phyloP scores from a whole-genome alignment of 2,113 vertebrate genomes.

The Aythya baeri region DNA sequence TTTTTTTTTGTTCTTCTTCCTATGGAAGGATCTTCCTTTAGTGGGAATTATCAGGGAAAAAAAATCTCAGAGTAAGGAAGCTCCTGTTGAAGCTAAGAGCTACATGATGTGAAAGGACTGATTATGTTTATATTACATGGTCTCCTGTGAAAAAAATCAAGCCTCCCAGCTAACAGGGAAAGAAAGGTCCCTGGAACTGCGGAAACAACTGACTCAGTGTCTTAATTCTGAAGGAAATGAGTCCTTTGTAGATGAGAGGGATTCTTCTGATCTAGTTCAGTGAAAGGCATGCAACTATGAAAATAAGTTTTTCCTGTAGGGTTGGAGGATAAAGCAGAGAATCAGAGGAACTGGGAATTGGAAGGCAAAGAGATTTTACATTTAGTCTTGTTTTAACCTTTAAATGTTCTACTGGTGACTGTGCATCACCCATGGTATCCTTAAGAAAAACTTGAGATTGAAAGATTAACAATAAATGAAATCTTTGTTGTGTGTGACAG shows the following conservation, averaged over 20 bases:
- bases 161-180: slow-evolving; percentile 19
- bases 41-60: background rate
- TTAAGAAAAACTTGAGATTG: background rate
- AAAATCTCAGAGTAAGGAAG: slow-evolving; percentile 2
- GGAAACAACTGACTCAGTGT: slow-evolving; percentile 55
- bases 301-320: slow-evolving; percentile 40
- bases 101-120: slow-evolving; percentile 40
- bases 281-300: slow-evolving; percentile 31
- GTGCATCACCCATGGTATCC: background rate
- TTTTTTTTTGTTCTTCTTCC: background rate
- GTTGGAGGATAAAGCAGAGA: background rate
- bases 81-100: background rate
- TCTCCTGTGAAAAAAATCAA: slow-evolving; percentile 26
- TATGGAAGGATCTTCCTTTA: background rate
- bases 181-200: slow-evolving; percentile 41
- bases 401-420: background rate
- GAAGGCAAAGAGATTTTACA: background rate
- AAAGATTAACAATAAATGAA: background rate
- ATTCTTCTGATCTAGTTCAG: slow-evolving; percentile 44
- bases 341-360: background rate
- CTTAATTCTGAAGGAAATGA: slow-evolving; percentile 63
- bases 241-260: slow-evolving; percentile 45
- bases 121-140: slow-evolving; percentile 55
- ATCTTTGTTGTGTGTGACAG: background rate
- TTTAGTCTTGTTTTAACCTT: background rate